These are phyloP conservation scores for Holacanthus passer DNA, from an alignment of 2,113 vertebrate species.

Conservation along the genomic window DNA sequence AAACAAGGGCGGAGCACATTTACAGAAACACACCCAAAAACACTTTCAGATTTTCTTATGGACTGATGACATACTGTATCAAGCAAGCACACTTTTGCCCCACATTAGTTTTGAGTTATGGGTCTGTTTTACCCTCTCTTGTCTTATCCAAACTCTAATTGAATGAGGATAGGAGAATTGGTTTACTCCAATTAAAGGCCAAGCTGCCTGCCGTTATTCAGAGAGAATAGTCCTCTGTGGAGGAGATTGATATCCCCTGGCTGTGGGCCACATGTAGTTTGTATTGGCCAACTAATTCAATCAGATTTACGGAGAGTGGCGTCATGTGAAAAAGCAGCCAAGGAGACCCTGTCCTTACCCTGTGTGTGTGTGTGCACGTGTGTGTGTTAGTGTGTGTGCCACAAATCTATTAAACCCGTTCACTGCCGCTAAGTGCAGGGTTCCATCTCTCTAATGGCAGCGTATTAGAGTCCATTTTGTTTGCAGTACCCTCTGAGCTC, in stretches of 20 bases:
- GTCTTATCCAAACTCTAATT: slow-evolving; percentile 76
- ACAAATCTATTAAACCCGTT: slow-evolving; percentile 69
- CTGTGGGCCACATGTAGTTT: slow-evolving; percentile 73
- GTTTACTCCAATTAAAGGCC: slow-evolving; percentile 77
- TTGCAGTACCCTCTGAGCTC: slow-evolving; percentile 42
- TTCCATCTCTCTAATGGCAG: slow-evolving; percentile 74
- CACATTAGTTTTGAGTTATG: slow-evolving; percentile 54
- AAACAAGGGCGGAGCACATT: not conserved
- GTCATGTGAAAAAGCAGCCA: slow-evolving; percentile 78
- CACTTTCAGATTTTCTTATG: slow-evolving; percentile 3
- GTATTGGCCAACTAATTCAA: slow-evolving; percentile 77
- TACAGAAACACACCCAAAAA: slow-evolving; percentile 6
- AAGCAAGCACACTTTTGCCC: slow-evolving; percentile 59
- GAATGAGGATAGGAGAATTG: slow-evolving; percentile 80
- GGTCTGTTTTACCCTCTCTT: slow-evolving; percentile 52
- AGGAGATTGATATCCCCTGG: slow-evolving; percentile 79
- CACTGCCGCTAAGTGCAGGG: slow-evolving; percentile 74
- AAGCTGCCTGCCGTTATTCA: slow-evolving; percentile 72
- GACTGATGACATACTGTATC: slow-evolving; percentile 4
- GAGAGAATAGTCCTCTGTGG: slow-evolving; percentile 64
- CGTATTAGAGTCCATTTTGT: slow-evolving; percentile 70
- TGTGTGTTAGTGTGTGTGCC: slow-evolving; percentile 41
- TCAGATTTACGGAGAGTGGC: slow-evolving; percentile 79
- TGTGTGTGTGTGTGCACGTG: slow-evolving; percentile 45
- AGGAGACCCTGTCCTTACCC: slow-evolving; percentile 77